Evolutionary conservation across 2,888 invertebrate species (phyloP).

Genomic region (Patella ulyssiponensis): DNA sequence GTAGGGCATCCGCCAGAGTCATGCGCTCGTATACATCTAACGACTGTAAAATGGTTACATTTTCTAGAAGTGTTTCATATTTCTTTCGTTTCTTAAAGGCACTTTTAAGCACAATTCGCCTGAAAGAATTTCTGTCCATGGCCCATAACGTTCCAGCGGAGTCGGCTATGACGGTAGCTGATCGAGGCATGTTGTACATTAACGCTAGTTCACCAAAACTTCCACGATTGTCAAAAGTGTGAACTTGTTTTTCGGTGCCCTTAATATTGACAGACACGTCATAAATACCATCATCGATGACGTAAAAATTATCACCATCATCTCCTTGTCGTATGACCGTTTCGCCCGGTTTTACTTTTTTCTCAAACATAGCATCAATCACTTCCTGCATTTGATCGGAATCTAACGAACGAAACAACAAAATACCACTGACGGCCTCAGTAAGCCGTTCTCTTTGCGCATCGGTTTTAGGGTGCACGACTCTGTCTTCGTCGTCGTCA

Average conservation of each 20-base stretch:
- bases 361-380: conserved; percentile 72
- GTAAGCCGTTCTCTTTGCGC: conserved; percentile 67
- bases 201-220: conserved; percentile 72
- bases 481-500: conserved; percentile 66
- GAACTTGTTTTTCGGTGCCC: conserved; percentile 65
- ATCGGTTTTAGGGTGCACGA: conserved; percentile 70
- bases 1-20: conserved; percentile 71
- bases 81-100: conserved; percentile 71
- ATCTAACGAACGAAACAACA: conserved; percentile 70
- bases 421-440: conserved; percentile 67
- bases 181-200: conserved; percentile 72
- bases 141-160: conserved; percentile 70
- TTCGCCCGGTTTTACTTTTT: conserved; percentile 66
- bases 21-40: conserved; percentile 70
- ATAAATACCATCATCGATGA: conserved; percentile 70
- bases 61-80: conserved; percentile 69
- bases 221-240: conserved; percentile 69
- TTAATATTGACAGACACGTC: conserved; percentile 65
- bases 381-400: conserved; percentile 71
- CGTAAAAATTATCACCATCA: conserved; percentile 73
- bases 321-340: conserved; percentile 71
- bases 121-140: conserved; percentile 71
- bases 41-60: conserved; percentile 68
- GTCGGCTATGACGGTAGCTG: conserved; percentile 69
- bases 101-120: conserved; percentile 70